Percentiles rank a stretch among this genome's conserved stretches.
phyloP scores from a whole-genome alignment of 2,113 vertebrate species.

The Bubalus kerabau region DNA sequence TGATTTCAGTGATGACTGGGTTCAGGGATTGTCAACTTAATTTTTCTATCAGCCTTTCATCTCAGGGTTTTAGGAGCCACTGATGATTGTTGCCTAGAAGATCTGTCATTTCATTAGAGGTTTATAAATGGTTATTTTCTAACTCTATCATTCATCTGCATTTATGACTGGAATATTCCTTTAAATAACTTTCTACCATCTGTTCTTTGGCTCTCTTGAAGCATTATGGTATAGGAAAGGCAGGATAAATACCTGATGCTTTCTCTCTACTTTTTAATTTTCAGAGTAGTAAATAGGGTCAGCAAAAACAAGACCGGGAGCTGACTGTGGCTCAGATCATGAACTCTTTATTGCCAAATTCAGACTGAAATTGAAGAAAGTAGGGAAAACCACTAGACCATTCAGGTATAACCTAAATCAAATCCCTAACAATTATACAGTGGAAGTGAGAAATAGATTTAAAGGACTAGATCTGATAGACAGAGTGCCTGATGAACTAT shows the following conservation, averaged over 20 bases:
- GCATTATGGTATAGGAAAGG: neutral
- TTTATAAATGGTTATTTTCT: constrained; percentile 3
- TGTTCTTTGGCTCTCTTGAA: neutral
- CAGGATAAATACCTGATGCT: neutral
- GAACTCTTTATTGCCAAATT: too few relatives aligned
- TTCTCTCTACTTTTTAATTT: neutral
- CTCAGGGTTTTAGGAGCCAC: neutral
- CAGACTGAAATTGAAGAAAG: too few relatives aligned
- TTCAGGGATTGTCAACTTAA: neutral
- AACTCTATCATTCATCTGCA: neutral
- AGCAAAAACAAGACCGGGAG: too few relatives aligned
- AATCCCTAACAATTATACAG: too few relatives aligned
- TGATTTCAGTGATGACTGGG: neutral
- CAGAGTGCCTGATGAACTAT: too few relatives aligned
- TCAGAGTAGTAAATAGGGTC: neutral
- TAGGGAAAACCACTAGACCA: too few relatives aligned
- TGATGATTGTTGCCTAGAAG: neutral
- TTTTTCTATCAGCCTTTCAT: neutral
- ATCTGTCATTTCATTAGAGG: neutral
- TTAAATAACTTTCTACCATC: neutral
- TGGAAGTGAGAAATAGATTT: too few relatives aligned
- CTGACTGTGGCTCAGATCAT: too few relatives aligned
- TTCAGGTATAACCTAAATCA: too few relatives aligned
- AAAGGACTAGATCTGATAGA: too few relatives aligned
- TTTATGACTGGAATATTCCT: neutral